Base-by-base conservation (phyloP, 2,113 vertebrate genomes). In the Pandion haliaetus region DNA sequence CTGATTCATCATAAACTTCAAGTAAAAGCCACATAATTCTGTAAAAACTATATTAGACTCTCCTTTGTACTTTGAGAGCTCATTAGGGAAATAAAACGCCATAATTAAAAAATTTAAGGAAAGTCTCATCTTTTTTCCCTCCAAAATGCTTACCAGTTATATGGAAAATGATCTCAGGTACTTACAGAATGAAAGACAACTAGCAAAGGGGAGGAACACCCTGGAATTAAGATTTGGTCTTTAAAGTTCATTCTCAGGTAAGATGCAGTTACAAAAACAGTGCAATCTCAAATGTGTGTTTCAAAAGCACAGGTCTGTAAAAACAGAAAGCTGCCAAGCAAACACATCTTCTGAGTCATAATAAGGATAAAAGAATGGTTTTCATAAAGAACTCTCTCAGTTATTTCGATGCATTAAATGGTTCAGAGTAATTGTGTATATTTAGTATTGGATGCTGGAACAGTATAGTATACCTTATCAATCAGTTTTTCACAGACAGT, bases 21-120 rank as follows among this genome's bases (percentile, higher is more conserved):
- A 88, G 36, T 82, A 61, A 92, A 92, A 67, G 34, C 8, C 47
- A 50, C 12, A 40, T 36, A 90, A 59, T 62, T 90, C 45, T 55
- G 7, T 45, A 47, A 72, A 86, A 90, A 25, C 2, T n/a, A 2
- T 20, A 59, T 44, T 17, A 21, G 18, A 49, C 15, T 86, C 36
- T 63, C 26, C n/a, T 81, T 81, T 66, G 34, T 45, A 29, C 2
- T 67, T 7, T 72, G 40, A 82, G 9, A 85, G 6, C 13, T 95
- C 32, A 38, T 59, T 58, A 40, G 24, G 23, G 8, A 31, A 5
- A 44, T 66, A 67, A 40, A 25, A 1, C 0, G 1, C 3, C 9
- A 2, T 24, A 17, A 55, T 70, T 88, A 61, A 66, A 80, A 88
- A 83, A 16, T 44, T 47, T 47, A 8, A 54, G 45, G 42, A 29